Evolutionary conservation across 2,113 vertebrate genomes (phyloP).

Genomic region (Arvicanthis niloticus): DNA sequence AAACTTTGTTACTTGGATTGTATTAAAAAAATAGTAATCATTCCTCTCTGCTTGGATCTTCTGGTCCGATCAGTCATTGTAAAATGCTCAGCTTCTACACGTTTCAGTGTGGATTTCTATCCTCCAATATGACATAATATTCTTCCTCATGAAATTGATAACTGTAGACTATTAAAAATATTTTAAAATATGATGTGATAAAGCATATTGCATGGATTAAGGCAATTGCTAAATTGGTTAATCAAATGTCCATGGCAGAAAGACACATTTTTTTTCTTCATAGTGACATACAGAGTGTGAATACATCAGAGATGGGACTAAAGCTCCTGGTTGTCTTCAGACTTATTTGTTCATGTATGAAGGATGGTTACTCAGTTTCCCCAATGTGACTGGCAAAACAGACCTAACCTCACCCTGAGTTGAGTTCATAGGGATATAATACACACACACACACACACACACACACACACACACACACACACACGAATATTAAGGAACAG

Average conservation of each 20-base stretch:
- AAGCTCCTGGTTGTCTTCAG: neutral
- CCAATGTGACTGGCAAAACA: fast-evolving
- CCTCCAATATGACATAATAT: too few relatives aligned
- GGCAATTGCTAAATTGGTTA: neutral
- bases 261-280: neutral
- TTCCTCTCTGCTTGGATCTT: neutral
- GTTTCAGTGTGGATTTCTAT: neutral
- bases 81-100: neutral
- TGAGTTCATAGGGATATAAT: neutral
- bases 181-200: neutral
- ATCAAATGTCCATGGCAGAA: neutral
- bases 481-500: fast-evolving
- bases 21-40: fast-evolving
- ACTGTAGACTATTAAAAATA: too few relatives aligned
- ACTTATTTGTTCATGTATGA: neutral
- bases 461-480: too few relatives aligned
- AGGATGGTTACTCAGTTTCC: neutral
- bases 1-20: neutral
- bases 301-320: neutral
- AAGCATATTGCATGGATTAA: neutral
- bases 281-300: neutral
- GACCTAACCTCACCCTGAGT: too few relatives aligned
- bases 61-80: neutral
- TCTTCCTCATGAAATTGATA: too few relatives aligned
- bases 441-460: too few relatives aligned